phyloP scores from a whole-genome alignment of 2,113 vertebrate species.

The Noctilio leporinus region DNA sequence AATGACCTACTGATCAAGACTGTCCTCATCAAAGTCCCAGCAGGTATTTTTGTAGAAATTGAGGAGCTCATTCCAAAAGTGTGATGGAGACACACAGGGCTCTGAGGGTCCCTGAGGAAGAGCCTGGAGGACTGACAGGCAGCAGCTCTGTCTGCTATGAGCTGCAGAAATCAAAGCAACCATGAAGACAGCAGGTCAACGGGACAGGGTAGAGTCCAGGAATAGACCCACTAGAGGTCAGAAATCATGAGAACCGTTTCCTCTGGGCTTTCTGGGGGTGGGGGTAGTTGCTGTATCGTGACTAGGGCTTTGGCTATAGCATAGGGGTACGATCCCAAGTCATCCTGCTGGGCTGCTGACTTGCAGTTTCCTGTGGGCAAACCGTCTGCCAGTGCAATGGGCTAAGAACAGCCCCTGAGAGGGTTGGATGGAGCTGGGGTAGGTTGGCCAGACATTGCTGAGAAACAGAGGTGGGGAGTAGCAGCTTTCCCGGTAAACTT shows the following conservation, averaged over 20 bases:
- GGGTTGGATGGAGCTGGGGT: no score
- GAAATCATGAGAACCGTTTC: neutral
- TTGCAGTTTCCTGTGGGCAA: neutral
- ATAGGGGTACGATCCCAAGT: neutral
- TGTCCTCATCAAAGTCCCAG: neutral
- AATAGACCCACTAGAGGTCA: neutral
- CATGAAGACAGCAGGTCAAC: rapidly evolving
- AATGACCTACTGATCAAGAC: rapidly evolving
- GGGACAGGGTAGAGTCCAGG: neutral
- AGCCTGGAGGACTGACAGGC: no score
- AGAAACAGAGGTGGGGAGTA: no score
- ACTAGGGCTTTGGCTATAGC: neutral
- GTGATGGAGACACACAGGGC: rapidly evolving
- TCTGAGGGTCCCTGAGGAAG: rapidly evolving
- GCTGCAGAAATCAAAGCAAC: neutral
- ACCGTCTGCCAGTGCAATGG: neutral
- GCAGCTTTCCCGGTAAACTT: neutral
- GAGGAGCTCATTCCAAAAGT: neutral
- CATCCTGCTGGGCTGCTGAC: rapidly evolving
- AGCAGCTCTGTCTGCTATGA: neutral
- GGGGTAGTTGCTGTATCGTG: neutral
- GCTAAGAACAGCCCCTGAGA: no score
- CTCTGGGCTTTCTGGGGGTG: neutral
- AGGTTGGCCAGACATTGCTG: neutral
- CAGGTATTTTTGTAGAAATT: neutral